Evolutionary conservation across 2,797 vertebrate genomes (phyloP).

Genomic region (Denticeps clupeoides): DNA sequence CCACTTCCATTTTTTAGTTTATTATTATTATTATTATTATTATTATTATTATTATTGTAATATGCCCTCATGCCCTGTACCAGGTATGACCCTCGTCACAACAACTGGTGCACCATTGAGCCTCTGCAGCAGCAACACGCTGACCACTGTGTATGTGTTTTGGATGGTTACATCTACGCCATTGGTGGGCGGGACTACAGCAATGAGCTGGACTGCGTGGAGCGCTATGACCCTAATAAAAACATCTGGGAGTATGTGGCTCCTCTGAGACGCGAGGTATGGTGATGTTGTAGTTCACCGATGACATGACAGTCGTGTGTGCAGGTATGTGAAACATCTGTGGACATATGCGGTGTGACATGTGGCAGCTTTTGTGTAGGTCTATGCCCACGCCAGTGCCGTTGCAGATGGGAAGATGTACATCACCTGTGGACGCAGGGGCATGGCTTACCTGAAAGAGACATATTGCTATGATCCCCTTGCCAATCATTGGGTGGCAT

Average conservation of each 20-base stretch:
- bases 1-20: too few relatives aligned
- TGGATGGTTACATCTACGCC: conserved; percentile 76
- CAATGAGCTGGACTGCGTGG: conserved; percentile 77
- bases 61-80: neutral
- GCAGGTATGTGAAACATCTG: neutral
- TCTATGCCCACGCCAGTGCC: conserved; percentile 83
- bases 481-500: conserved; percentile 62
- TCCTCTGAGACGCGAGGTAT: conserved; percentile 80
- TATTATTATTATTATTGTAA: too few relatives aligned
- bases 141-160: conserved; percentile 84
- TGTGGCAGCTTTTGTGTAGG: conserved; percentile 46
- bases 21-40: too few relatives aligned
- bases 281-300: too few relatives aligned
- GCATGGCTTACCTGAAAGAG: conserved; percentile 75
- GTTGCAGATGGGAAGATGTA: conserved; percentile 79
- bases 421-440: conserved; percentile 79
- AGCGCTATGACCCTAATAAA: conserved; percentile 81
- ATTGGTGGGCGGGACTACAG: conserved; percentile 91
- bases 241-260: conserved; percentile 84
- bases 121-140: conserved; percentile 83
- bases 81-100: conserved; percentile 93
- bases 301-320: neutral
- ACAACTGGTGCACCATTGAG: conserved; percentile 84
- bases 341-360: neutral
- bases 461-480: conserved; percentile 77